phyloP scores from a whole-genome alignment of 2,888 invertebrate genomes.

The Tinea trinotella region DNA sequence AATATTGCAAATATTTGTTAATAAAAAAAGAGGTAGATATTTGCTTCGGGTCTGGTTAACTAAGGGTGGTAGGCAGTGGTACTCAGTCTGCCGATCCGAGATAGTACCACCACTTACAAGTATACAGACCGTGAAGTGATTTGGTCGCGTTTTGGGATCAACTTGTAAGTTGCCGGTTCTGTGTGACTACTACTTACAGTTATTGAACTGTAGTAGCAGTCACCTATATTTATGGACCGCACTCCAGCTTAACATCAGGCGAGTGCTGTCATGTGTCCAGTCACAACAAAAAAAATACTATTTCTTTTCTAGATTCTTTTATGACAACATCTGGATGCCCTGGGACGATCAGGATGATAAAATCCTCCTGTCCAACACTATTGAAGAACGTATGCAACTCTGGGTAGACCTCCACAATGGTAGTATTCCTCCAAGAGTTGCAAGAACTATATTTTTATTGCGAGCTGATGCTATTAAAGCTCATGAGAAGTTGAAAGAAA shows the following conservation, averaged over 20 bases:
- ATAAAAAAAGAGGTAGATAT: no score
- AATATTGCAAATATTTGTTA: no score
- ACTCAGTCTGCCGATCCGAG: no score
- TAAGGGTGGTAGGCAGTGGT: no score
- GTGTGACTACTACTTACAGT: background rate
- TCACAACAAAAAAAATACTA: no score
- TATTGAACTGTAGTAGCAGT: background rate
- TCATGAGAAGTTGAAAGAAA: constrained; percentile 45
- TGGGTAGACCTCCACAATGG: constrained; percentile 59
- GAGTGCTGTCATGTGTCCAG: no score
- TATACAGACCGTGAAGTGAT: no score
- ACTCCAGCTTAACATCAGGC: no score
- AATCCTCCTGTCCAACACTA: constrained; percentile 55
- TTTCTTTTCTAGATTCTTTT: constrained; percentile 72
- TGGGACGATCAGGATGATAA: constrained; percentile 79
- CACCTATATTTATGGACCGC: background rate
- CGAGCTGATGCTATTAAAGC: constrained; percentile 56
- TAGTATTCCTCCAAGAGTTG: constrained; percentile 46
- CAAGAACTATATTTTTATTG: constrained; percentile 43
- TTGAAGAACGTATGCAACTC: constrained; percentile 59
- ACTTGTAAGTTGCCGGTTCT: no score
- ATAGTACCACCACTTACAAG: no score
- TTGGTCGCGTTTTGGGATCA: no score
- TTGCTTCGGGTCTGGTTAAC: no score
- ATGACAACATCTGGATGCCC: constrained; percentile 77